Conservation (phyloP, 2,797 vertebrate species). For the Alauda arvensis region DNA sequence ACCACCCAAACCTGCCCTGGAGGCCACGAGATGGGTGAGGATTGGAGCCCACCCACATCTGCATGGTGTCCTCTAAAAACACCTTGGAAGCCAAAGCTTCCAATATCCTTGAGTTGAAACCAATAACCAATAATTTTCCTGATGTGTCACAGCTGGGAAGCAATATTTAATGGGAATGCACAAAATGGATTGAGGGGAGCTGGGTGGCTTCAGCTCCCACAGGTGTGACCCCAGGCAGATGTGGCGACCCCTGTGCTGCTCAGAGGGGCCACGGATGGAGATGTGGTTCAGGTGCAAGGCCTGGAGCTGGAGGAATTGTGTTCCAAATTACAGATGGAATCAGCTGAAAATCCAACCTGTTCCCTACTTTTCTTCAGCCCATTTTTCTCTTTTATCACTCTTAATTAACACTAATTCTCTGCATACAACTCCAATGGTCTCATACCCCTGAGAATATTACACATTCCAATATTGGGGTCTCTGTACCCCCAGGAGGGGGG, state of each 20-base stretch:
- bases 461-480: neutral
- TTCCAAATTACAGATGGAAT: neutral
- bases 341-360: neutral
- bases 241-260: neutral
- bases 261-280: neutral
- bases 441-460: conserved; percentile 14
- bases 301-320: neutral
- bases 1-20: neutral
- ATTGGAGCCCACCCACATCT: accelerated
- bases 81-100: neutral
- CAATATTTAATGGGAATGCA: neutral
- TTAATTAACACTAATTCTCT: conserved; percentile 20
- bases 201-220: neutral
- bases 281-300: neutral
- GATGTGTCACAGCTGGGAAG: neutral
- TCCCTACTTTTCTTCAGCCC: neutral
- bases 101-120: neutral
- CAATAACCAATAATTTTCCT: accelerated
- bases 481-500: neutral
- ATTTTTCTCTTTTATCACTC: neutral
- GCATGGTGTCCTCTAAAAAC: neutral
- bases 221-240: neutral
- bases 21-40: neutral
- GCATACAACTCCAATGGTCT: neutral
- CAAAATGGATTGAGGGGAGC: neutral